Evolutionary conservation across 2,797 vertebrate species (phyloP).

Genomic region (Glyptemys insculpta): DNA sequence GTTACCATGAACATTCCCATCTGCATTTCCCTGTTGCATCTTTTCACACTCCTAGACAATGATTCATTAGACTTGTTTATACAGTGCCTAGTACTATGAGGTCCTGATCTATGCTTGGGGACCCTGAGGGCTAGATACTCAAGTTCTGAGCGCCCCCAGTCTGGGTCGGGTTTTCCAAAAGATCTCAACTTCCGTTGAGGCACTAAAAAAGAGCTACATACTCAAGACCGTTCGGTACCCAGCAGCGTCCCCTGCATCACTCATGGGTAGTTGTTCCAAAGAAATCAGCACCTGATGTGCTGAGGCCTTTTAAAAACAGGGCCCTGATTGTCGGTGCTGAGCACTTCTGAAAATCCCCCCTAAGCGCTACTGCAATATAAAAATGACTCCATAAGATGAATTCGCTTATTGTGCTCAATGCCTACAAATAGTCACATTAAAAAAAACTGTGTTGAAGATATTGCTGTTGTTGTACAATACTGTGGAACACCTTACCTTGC

Average conservation of each 20-base stretch:
- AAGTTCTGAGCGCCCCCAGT: not conserved
- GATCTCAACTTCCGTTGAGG: not conserved
- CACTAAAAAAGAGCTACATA: not conserved
- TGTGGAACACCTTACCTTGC: not conserved
- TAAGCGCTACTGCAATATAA: no score
- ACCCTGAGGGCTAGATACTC: not conserved
- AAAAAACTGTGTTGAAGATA: not conserved
- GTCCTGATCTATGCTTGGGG: not conserved
- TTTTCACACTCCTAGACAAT: no score
- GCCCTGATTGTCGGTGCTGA: not conserved
- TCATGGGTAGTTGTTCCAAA: not conserved
- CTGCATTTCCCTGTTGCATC: not conserved
- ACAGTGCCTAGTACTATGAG: not conserved
- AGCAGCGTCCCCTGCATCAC: not conserved
- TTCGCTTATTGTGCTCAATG: not conserved
- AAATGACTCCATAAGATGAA: not conserved
- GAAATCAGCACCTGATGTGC: not conserved
- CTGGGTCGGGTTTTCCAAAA: not conserved
- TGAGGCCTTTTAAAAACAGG: not conserved
- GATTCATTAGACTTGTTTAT: not conserved
- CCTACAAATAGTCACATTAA: not conserved
- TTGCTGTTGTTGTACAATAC: not conserved
- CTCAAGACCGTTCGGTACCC: not conserved
- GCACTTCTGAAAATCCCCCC: not conserved
- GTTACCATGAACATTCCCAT: not conserved